Base-by-base conservation (phyloP, 2,888 invertebrate species). In the Spodoptera exigua region DNA sequence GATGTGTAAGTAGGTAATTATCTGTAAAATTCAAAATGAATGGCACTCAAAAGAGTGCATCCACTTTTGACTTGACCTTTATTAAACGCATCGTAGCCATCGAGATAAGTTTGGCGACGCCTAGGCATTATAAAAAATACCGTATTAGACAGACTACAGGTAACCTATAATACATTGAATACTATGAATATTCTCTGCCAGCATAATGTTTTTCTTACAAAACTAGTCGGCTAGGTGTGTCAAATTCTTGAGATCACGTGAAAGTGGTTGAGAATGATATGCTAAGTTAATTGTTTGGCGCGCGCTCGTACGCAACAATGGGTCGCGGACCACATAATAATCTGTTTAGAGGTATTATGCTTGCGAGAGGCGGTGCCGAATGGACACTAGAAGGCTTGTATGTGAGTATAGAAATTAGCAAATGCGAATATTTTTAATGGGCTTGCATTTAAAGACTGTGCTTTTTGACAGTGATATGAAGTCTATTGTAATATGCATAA, bases 161-260 rank as follows among this genome's bases (percentile, higher is more conserved):
- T 1, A 0, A 27, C 27, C n/a, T n/a, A n/a, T n/a, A 27, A 27
- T 27, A 37, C 44, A 13, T 35, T 36, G n/a, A n/a, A 21, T 34
- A 14, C 18, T 52, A 46, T 67, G 41, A 48, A 57, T 66, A 55
- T 61, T 51, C 39, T 66, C 11, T 37, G 11, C 3, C 37, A 58
- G 62, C 58, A 62, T 62, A 58, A 49, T 68, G 40, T 56, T 67
- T 51, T 58, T 62, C 43, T 68, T 68, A 68, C 67, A 58, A 68
- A 68, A 68, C 62, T 39, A 32, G 58, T 58, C 63, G 32, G 56
- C 45, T 66, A 53, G 68, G 68, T 53, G 67, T 58, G 68, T 36
- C 67, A 47, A 47, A 61, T 66, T 67, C 68, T 57, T 49, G 16
- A 39, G 44, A 48, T 62, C 45, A 53, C 39, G 67, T 68, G 67